Base-by-base conservation (phyloP, 2,888 invertebrate genomes). In the Busseola fusca region DNA sequence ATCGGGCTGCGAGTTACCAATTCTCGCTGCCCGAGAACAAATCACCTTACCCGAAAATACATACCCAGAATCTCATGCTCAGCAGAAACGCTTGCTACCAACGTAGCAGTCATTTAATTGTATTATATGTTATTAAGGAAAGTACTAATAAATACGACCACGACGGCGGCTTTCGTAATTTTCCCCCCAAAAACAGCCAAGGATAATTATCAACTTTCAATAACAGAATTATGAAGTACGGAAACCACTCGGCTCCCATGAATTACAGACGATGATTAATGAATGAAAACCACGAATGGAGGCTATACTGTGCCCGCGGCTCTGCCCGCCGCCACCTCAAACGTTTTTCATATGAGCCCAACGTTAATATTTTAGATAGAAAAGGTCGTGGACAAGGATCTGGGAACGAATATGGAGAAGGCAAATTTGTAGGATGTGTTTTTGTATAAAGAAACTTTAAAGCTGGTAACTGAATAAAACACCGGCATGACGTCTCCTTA, bases 351-450 rank as follows among this genome's bases (percentile, higher is more conserved):
- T 83, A 79, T 72, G 69, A 78, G 74, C 69, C 73, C 76, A 74
- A 80, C 80, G 76, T 87, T 85, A 85, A 88, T 88, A 85, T 85
- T 88, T 87, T 78, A 87, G 74, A 67, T 74, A 64, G 78, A 76
- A 82, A 84, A 84, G 84, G 84, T 81, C 78, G 64, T 50, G 74
- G 37, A 18, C 57, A 9, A 12, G 4, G 70, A 75, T 59, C 66
- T 69, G 0, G 3, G 64, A 73, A 72, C 12, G 9, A 50, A 50
- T 7, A 10, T 72, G 66, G 62, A 82, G 52, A 27, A 7, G 52
- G 48, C n/a, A 50, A n/a, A 10, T n/a, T 48, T 21, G 9, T 10
- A 10, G 0, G 3, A 48, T 48, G 21, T 48, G 1, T 18, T 45
- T 18, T 18, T 21, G 18, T 45, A 45, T 45, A 40, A 34, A 3